Percentiles rank a stretch among this genome's conserved stretches.
Conservation (phyloP, 35 echinoderm and acorn worm species). For the Ophioderma brevispina region DNA sequence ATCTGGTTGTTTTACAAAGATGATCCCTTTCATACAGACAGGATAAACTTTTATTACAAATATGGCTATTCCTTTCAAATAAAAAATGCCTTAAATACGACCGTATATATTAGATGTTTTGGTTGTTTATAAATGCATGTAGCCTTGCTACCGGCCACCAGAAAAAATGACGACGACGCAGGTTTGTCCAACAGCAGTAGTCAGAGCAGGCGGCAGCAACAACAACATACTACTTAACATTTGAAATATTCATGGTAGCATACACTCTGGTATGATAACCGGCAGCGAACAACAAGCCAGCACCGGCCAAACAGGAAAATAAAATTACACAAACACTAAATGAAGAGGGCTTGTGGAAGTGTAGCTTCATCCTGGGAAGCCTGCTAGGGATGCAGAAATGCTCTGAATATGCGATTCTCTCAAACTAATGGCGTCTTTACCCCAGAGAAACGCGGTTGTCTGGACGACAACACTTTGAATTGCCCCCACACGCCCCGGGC, state of each 20-base stretch:
- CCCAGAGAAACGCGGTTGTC: slow-evolving; percentile 11
- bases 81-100: no score
- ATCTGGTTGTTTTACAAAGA: no score
- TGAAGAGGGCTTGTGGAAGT: slow-evolving; percentile 2
- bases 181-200: no score
- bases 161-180: no score
- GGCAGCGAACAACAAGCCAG: not conserved
- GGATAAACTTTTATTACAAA: no score
- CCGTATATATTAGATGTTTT: no score
- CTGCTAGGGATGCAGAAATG: not conserved
- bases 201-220: no score
- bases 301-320: slow-evolving; percentile 4
- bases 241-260: slow-evolving; percentile 2
- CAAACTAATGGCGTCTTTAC: slow-evolving; percentile 5
- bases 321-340: slow-evolving; percentile 1
- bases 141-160: no score
- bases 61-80: no score
- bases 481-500: slow-evolving; percentile 8
- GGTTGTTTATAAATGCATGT: no score
- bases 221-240: not conserved
- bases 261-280: not conserved
- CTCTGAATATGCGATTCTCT: slow-evolving; percentile 13
- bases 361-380: not conserved
- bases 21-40: no score
- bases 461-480: slow-evolving; percentile 6